Conservation (phyloP, 2,113 vertebrate species). For the Stigmatopora argus region DNA sequence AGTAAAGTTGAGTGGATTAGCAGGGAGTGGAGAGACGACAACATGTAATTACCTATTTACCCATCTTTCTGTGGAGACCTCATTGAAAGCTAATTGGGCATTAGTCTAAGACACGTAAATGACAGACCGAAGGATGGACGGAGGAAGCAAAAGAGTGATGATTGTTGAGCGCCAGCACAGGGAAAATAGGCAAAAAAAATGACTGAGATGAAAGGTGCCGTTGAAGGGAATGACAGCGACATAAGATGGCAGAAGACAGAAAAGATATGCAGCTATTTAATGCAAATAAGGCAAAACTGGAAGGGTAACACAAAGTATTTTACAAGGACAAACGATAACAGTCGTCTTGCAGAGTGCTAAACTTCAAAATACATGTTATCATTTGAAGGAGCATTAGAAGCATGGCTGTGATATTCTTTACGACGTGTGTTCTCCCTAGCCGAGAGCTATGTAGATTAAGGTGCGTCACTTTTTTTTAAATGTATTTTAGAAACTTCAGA, state of each 20-base stretch:
- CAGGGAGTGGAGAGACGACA: slow-evolving; percentile 53
- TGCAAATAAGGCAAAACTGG: not conserved
- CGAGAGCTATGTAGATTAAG: not conserved
- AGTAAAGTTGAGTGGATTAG: slow-evolving; percentile 61
- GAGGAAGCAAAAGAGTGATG: slow-evolving; percentile 32
- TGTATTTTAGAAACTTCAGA: not conserved
- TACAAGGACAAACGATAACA: slow-evolving; percentile 7
- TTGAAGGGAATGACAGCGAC: not conserved
- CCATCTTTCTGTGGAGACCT: slow-evolving; percentile 61
- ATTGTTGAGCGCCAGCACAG: slow-evolving; percentile 36
- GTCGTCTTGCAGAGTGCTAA: not conserved
- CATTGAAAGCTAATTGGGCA: slow-evolving; percentile 64
- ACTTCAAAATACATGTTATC: not conserved
- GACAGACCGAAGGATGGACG: slow-evolving; percentile 14
- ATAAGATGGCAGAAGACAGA: slow-evolving; percentile 1
- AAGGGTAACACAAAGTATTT: not conserved
- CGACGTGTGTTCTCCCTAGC: not conserved
- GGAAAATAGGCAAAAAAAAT: slow-evolving; percentile 27
- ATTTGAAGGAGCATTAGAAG: not conserved
- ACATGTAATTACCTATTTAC: slow-evolving; percentile 71
- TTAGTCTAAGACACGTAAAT: slow-evolving; percentile 52
- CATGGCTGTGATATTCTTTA: not conserved
- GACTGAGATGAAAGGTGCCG: slow-evolving; percentile 6
- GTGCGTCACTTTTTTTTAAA: not conserved
- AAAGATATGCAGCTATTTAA: not conserved